Percentiles rank a stretch among this genome's conserved stretches.
Conservation (phyloP, 2,888 invertebrate species). For the Drosophila colorata region DNA sequence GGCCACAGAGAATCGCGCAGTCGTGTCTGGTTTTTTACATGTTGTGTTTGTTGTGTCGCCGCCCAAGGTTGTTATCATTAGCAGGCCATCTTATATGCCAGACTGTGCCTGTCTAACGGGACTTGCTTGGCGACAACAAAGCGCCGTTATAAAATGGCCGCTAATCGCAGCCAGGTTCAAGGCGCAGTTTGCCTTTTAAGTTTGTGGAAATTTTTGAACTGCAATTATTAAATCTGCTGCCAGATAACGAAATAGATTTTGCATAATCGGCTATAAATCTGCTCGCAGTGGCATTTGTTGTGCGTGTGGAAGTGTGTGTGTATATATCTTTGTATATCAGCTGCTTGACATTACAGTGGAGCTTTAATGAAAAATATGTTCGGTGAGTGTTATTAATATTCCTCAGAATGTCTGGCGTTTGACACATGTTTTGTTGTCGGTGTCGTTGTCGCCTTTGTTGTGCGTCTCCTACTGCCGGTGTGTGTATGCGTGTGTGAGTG, state of each 20-base stretch:
- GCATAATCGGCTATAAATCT: slow-evolving; percentile 57
- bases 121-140: slow-evolving; percentile 16
- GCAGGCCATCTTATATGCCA: slow-evolving; percentile 35
- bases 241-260: slow-evolving; percentile 33
- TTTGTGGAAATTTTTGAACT: slow-evolving; percentile 23
- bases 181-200: slow-evolving; percentile 17
- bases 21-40: background rate
- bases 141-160: slow-evolving; percentile 32
- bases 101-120: slow-evolving; percentile 18
- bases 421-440: slow-evolving; percentile 79
- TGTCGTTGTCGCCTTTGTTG: slow-evolving; percentile 56
- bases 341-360: slow-evolving; percentile 66
- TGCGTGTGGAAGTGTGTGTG: slow-evolving; percentile 1
- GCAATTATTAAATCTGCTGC: slow-evolving; percentile 57
- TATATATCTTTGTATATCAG: slow-evolving; percentile 40
- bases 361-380: slow-evolving; percentile 81
- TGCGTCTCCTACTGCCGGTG: slow-evolving; percentile 9
- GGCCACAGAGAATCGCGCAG: background rate
- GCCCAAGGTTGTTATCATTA: slow-evolving; percentile 18
- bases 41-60: too few species aligned
- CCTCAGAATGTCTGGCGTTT: slow-evolving; percentile 79
- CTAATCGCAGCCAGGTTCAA: slow-evolving; percentile 56
- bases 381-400: slow-evolving; percentile 79
- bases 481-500: too few species aligned
- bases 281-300: slow-evolving; percentile 14